Evolutionary conservation across 2,113 vertebrate species (phyloP).

Genomic region (Pandion haliaetus): DNA sequence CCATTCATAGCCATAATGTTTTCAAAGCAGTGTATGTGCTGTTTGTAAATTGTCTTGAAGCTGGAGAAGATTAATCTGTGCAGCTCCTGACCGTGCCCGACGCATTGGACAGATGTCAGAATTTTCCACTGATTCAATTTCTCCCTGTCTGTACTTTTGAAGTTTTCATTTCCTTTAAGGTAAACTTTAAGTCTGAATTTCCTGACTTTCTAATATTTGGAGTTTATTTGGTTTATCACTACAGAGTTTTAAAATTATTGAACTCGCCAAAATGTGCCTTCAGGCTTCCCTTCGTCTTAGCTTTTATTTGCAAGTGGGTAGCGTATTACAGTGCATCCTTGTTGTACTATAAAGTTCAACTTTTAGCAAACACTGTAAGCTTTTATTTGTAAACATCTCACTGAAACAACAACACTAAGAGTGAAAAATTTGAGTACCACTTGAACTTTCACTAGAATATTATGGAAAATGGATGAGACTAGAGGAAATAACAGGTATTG

Average conservation of each 20-base stretch:
- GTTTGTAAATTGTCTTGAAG: conserved; percentile 2
- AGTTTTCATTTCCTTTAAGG: conserved; percentile 8
- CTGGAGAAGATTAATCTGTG: background rate
- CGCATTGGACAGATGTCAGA: background rate
- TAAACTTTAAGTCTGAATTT: background rate
- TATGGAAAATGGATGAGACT: conserved; percentile 17
- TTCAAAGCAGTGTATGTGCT: background rate
- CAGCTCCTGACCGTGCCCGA: background rate
- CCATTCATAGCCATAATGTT: background rate
- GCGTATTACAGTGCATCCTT: background rate
- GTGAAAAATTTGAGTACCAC: background rate
- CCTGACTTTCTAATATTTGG: background rate
- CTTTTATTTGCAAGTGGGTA: background rate
- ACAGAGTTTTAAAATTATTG: background rate
- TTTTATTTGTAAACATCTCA: conserved; percentile 32
- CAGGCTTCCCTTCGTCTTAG: background rate
- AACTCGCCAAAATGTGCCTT: background rate
- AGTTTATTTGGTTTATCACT: background rate
- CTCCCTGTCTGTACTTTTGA: background rate
- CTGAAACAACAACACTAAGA: background rate
- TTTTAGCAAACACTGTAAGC: background rate
- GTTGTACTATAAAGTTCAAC: background rate
- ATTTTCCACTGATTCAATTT: background rate
- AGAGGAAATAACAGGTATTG: background rate
- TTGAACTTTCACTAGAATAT: conserved; percentile 14